Percentiles rank a stretch among this genome's conserved stretches.
Evolutionary conservation across 1,140 invertebrate genomes (phyloP).

Genomic region (Riptortus pedestris): DNA sequence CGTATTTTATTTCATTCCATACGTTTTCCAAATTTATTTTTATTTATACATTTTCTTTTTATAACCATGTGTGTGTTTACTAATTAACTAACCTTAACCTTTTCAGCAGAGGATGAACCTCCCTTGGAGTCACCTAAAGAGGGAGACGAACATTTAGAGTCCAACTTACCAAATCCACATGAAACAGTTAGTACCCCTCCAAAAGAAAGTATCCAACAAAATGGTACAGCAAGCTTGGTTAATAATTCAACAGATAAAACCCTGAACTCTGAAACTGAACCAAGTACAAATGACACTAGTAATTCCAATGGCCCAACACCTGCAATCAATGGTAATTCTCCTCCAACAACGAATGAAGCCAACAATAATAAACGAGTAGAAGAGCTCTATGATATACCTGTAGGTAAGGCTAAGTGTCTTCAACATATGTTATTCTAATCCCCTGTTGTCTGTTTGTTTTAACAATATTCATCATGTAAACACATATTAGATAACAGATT

Average conservation of each 20-base stretch:
- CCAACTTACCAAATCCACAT: background rate
- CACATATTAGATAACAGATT: too few species aligned
- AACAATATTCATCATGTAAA: too few species aligned
- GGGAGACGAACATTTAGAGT: background rate
- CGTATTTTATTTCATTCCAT: too few species aligned
- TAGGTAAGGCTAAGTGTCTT: conserved; percentile 51
- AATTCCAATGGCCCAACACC: conserved; percentile 11
- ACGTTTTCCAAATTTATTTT: too few species aligned
- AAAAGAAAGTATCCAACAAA: too few species aligned
- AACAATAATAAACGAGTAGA: conserved; percentile 50
- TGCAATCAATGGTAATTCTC: conserved; percentile 33
- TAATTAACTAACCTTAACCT: conserved; percentile 16
- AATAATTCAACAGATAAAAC: background rate
- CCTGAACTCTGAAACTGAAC: background rate
- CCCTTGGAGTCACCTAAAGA: background rate
- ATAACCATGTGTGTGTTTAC: background rate
- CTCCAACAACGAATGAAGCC: conserved; percentile 39
- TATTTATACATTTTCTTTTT: too few species aligned
- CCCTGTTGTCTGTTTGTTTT: too few species aligned
- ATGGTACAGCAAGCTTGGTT: background rate
- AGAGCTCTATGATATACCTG: conserved; percentile 70
- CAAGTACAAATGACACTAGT: background rate
- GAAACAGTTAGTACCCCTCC: background rate
- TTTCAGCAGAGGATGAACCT: conserved; percentile 25
- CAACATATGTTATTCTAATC: too few species aligned